Percentiles rank a stretch among this genome's conserved stretches.
phyloP scores from a whole-genome alignment of 2,888 invertebrate species.

The Galerucella nymphaeae region DNA sequence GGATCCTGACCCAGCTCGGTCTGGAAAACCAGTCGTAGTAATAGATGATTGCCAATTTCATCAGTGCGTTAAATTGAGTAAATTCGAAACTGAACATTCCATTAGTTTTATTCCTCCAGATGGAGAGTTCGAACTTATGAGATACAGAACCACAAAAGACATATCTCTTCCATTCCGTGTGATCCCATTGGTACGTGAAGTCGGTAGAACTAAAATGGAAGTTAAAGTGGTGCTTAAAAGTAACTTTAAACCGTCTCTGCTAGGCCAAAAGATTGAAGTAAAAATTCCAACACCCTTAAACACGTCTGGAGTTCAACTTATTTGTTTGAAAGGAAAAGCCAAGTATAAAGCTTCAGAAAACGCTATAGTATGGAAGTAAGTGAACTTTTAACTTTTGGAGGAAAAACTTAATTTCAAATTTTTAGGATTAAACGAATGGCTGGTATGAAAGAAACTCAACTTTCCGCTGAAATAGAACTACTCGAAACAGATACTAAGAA shows the following conservation, averaged over 20 bases:
- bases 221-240: constrained; percentile 99
- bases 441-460: constrained; percentile 99
- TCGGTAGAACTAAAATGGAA: constrained; percentile 99
- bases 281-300: constrained; percentile 99
- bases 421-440: constrained; percentile 90
- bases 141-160: constrained; percentile 99
- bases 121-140: constrained; percentile 99
- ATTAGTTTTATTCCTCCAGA: constrained; percentile 99
- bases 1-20: constrained; percentile 81
- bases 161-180: constrained; percentile 99
- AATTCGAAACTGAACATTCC: constrained; percentile 99
- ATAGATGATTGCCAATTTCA: constrained; percentile 99
- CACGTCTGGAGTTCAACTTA: constrained; percentile 98
- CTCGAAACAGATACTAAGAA: constrained; percentile 99
- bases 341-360: constrained; percentile 99
- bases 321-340: constrained; percentile 98
- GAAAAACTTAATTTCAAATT: constrained; percentile 28
- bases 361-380: constrained; percentile 95
- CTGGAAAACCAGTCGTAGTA: constrained; percentile 98
- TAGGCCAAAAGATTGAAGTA: constrained; percentile 99
- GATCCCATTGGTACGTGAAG: constrained; percentile 97
- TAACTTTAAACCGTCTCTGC: constrained; percentile 96
- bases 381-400: constrained; percentile 47
- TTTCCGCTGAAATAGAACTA: constrained; percentile 98
- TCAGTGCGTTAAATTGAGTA: constrained; percentile 99